Evolutionary conservation across 2,888 invertebrate species (phyloP), one percentile per base, ranked within the genome.

Genomic region (Brassicogethes aeneus): DNA sequence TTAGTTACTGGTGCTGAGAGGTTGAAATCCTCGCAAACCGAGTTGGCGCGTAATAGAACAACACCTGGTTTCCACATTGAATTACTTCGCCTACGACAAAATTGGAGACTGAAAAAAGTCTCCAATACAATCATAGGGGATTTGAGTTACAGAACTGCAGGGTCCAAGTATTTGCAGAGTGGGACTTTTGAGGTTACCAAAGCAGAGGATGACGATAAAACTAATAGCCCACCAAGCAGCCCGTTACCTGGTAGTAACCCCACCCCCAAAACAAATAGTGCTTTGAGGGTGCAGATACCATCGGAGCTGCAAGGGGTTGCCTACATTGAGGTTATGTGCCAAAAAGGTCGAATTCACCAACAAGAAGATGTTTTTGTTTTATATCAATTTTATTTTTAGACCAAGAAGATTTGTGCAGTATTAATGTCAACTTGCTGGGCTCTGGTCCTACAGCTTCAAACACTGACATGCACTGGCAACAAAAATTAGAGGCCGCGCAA

Each of bases 31-130:
- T 80, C 82, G 12, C 85, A 87, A 54, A 85, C 82, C 54, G 94
- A 94, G 67, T 77, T 79, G 10, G 80, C 84, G 52, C 72, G 85
- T 34, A 85, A 80, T 66, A 74, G 87, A 17, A 81, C 84, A 47
- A 80, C 84, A 50, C 82, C 86, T 0, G 94, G 96, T 65, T 96
- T 96, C 61, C 94, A 96, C 57, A 86, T 91, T 41, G 95, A 96
- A 61, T 68, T 96, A 40, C 65, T 95, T 16, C 74, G 90, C 43
- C 71, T 96, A 34, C 70, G 96, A 30, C 94, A 95, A 61, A 92
- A 91, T 61, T 96, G 95, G 95, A 74, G 95, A 35, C 68, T 96
- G n/a, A 93, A 95, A 62, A 95, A 95, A 72, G 91, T 93, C 1
- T 91, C 92, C 0, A 93, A 91, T 62, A 84, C 88, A 0, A 96